Conservation (phyloP, 2,113 vertebrate genomes). For the Narcine bancroftii region DNA sequence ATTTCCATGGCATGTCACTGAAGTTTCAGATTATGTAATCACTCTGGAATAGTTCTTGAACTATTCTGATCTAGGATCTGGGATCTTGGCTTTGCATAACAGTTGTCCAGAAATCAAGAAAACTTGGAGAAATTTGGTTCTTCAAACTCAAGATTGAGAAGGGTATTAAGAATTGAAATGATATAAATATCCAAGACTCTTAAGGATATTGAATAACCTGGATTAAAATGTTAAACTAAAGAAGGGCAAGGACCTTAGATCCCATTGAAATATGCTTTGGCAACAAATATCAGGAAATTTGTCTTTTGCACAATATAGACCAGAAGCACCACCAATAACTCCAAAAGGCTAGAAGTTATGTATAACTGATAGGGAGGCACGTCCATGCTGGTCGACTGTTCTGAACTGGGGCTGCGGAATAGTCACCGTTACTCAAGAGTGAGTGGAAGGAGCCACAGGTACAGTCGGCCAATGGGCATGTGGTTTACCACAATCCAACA, state of each 20-base stretch:
- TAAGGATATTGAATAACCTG: not conserved
- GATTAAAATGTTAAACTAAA: not conserved
- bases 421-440: no score
- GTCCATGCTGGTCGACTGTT: no score
- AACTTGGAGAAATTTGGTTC: not conserved
- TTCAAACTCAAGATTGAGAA: not conserved
- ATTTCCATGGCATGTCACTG: not conserved
- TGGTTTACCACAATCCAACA: no score
- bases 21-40: not conserved
- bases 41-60: not conserved
- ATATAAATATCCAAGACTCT: not conserved
- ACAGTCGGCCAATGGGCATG: no score
- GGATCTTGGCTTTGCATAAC: no score
- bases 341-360: no score
- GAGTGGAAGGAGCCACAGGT: no score
- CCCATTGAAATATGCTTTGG: not conserved
- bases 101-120: not conserved
- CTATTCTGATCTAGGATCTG: not conserved
- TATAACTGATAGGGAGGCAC: no score
- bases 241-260: not conserved
- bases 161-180: not conserved
- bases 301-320: not conserved
- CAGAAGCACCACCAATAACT: not conserved
- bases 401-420: no score
- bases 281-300: not conserved